These are phyloP conservation scores for Aix galericulata DNA, from an alignment of 2,113 vertebrate species.

Conservation along the genomic window DNA sequence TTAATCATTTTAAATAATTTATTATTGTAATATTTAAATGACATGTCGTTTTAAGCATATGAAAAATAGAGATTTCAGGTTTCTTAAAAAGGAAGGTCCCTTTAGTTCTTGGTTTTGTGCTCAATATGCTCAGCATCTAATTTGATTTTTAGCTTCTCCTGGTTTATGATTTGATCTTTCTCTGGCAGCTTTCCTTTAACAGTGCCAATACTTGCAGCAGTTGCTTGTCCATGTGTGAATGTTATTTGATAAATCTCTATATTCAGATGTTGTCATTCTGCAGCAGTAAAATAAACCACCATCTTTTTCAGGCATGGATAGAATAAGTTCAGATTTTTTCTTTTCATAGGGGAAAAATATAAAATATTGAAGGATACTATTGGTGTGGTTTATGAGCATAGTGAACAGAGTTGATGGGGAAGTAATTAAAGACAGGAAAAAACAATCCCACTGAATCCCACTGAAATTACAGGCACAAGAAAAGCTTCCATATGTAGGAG, in stretches of 20 bases:
- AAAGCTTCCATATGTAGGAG: conserved; percentile 19
- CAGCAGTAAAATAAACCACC: background rate
- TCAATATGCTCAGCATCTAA: background rate
- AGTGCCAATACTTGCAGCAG: background rate
- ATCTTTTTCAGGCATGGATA: conserved; percentile 21
- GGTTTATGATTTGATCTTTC: background rate
- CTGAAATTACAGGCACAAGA: conserved; percentile 30
- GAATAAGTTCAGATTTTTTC: conserved; percentile 34
- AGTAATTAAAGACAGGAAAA: conserved; percentile 67
- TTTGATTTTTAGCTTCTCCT: background rate
- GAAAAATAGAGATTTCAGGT: background rate
- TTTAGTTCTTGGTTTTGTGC: background rate
- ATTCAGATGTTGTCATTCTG: conserved; percentile 26
- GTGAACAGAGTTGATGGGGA: conserved; percentile 42
- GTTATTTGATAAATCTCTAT: background rate
- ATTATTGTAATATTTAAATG: background rate
- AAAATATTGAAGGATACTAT: conserved; percentile 9
- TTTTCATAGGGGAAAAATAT: conserved; percentile 13
- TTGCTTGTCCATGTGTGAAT: conserved; percentile 16
- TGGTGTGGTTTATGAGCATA: background rate
- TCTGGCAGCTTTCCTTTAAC: background rate
- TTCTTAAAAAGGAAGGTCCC: background rate
- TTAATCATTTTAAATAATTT: background rate
- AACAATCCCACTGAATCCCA: conserved; percentile 7
- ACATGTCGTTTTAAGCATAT: fast-evolving